Base-by-base conservation (phyloP, 1,140 invertebrate species). In the Gryllus bimaculatus region DNA sequence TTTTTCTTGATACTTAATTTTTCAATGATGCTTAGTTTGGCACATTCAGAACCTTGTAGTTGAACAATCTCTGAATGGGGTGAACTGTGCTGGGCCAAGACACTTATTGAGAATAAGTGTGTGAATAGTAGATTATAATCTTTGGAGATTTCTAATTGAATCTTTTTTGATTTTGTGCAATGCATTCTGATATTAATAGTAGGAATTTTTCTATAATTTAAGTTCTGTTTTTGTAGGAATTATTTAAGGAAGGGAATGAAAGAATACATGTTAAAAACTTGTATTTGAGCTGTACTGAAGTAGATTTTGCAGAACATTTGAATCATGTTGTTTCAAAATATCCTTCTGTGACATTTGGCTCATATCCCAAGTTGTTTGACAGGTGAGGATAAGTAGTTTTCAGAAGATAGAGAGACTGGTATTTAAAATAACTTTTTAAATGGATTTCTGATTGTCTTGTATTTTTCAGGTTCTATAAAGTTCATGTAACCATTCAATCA, bases 291-390 rank as follows among this genome's bases (percentile, higher is more conserved):
- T 20, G 48, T 73, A 18, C 21, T 8, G 80, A 80, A 79, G 74
- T 48, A 47, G 74, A 66, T 47, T 75, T 80, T 66, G 78, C 80
- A 8, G 15, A 49, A 48, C n/a, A 47, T 66, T 74, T 80, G 48
- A 80, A 79, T 77, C 47, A 47, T 74, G 48, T 80, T 39, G 80
- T 80, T 54, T 49, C 26, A 26, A 48, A 80, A 75, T 79, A 76
- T 79, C 80, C 78, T 49, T 12, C 18, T n/a, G 80, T 80, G 39
- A 79, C 78, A 47, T 21, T 80, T 80, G 80, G 80, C 26, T 80
- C 80, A n/a, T 80, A 80, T 49, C 80, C 80, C n/a, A 48, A 78
- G 48, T 26, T 78, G 15, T 78, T 78, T n/a, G 13, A 78, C 49
- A 80, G 79, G 80, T 80, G 18, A 66, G 18, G 54, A 13, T 3